A percentile compares a stretch with the other conserved stretches of the same genome.
phyloP scores from a whole-genome alignment of 2,113 vertebrate genomes.

The Poeciliopsis retropinna region DNA sequence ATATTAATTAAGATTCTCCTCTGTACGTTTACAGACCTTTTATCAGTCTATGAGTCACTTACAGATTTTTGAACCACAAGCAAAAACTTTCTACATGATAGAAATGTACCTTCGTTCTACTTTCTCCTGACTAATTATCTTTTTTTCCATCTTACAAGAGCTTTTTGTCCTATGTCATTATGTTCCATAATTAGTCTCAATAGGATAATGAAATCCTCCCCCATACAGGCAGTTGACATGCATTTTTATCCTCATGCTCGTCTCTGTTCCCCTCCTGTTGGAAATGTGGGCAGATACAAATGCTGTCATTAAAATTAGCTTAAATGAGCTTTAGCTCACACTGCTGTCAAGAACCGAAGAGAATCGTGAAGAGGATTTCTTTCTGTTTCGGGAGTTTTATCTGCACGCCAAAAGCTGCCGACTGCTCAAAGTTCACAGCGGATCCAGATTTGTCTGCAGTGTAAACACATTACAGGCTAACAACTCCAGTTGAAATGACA shows the following conservation, averaged over 20 bases:
- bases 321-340: background rate
- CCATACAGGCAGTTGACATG: constrained; percentile 8
- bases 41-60: background rate
- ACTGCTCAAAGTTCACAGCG: background rate
- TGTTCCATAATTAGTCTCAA: constrained; percentile 34
- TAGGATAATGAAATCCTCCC: constrained; percentile 28
- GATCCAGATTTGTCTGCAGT: constrained; percentile 11
- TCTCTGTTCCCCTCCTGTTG: background rate
- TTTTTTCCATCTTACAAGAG: background rate
- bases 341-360: background rate
- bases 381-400: background rate
- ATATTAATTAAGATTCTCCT: background rate
- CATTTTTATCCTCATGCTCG: constrained; percentile 8
- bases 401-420: background rate
- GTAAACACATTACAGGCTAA: background rate
- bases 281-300: background rate
- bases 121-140: background rate
- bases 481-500: constrained; percentile 16
- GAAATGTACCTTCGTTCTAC: no score
- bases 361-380: background rate
- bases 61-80: background rate
- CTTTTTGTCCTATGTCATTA: constrained; percentile 14
- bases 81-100: background rate
- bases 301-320: no score
- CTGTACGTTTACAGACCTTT: background rate